A percentile compares a stretch with the other conserved stretches of the same genome.
These are phyloP conservation scores for Pilophorus perplexus DNA, from an alignment of 2,888 invertebrate species.

Conservation along the genomic window DNA sequence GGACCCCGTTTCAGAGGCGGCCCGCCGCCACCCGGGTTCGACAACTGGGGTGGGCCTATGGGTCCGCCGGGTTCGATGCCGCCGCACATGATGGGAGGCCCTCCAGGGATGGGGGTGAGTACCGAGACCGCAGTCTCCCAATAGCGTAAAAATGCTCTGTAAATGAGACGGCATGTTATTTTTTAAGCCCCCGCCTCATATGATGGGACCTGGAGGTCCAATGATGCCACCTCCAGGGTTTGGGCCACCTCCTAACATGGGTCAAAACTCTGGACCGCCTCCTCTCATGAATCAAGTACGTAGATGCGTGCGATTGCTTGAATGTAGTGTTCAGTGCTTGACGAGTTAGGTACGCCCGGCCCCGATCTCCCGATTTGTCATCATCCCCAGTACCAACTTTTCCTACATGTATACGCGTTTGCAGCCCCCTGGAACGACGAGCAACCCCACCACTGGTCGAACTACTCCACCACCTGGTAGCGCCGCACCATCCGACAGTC, in stretches of 20 bases:
- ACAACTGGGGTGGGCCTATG: slow-evolving; percentile 49
- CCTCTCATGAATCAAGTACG: slow-evolving; percentile 40
- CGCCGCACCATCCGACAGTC: slow-evolving; percentile 5
- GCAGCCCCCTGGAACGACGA: too few species aligned
- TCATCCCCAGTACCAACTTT: too few species aligned
- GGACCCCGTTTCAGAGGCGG: slow-evolving; percentile 58
- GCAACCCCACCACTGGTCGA: too few species aligned
- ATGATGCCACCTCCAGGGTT: slow-evolving; percentile 55
- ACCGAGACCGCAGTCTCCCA: too few species aligned
- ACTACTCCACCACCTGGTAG: slow-evolving; percentile 5
- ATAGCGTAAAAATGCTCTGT: too few species aligned
- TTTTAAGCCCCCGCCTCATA: slow-evolving; percentile 50
- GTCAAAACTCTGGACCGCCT: slow-evolving; percentile 50
- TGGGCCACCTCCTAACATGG: slow-evolving; percentile 51
- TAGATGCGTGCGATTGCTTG: too few species aligned
- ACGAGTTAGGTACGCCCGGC: too few species aligned
- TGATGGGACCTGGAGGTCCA: slow-evolving; percentile 56
- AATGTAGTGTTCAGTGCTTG: too few species aligned
- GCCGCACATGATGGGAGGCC: slow-evolving; percentile 53
- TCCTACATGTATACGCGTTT: too few species aligned
- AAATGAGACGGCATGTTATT: too few species aligned
- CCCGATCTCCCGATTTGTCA: too few species aligned
- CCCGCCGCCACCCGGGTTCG: slow-evolving; percentile 58
- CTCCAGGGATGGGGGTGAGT: slow-evolving; percentile 51
- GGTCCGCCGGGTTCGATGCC: slow-evolving; percentile 51